Conservation (phyloP, 2,113 vertebrate species). For the Saguinus imperator region DNA sequence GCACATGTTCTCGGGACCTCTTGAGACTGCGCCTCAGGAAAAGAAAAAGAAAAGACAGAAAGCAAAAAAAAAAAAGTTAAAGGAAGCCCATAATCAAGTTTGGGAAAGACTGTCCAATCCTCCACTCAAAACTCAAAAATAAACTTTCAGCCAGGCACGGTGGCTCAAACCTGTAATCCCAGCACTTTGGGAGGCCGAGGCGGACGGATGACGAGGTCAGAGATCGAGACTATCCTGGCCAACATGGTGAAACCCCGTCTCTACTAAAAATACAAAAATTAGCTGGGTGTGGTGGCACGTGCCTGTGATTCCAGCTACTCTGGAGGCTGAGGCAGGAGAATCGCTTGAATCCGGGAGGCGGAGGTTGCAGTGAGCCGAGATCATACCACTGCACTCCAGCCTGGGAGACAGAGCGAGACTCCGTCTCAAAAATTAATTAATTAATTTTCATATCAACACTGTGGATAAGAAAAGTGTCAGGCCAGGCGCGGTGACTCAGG, state of each 20-base stretch:
- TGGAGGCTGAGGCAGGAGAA: neutral
- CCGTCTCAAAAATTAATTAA: neutral
- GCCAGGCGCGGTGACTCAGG: too few species aligned
- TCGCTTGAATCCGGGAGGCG: neutral
- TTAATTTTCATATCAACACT: too few species aligned
- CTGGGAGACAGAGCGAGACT: neutral
- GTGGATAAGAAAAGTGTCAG: too few species aligned
- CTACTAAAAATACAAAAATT: too few species aligned
- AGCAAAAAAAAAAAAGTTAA: neutral
- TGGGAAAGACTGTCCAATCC: neutral
- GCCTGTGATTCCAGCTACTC: neutral
- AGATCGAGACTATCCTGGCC: too few species aligned
- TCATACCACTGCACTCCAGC: neutral
- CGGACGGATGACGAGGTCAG: too few species aligned
- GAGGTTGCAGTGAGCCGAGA: neutral
- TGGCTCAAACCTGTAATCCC: too few species aligned
- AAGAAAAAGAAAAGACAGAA: neutral
- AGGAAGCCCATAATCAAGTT: neutral
- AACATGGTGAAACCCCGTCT: too few species aligned
- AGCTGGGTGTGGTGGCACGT: too few species aligned
- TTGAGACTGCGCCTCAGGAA: too few species aligned
- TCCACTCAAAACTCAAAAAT: neutral
- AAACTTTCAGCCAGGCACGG: too few species aligned
- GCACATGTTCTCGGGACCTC: neutral
- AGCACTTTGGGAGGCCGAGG: too few species aligned